Percentiles rank a stretch among this genome's conserved stretches.
Evolutionary conservation across 2,888 invertebrate genomes (phyloP).

Genomic region (Heliconius ethilla): DNA sequence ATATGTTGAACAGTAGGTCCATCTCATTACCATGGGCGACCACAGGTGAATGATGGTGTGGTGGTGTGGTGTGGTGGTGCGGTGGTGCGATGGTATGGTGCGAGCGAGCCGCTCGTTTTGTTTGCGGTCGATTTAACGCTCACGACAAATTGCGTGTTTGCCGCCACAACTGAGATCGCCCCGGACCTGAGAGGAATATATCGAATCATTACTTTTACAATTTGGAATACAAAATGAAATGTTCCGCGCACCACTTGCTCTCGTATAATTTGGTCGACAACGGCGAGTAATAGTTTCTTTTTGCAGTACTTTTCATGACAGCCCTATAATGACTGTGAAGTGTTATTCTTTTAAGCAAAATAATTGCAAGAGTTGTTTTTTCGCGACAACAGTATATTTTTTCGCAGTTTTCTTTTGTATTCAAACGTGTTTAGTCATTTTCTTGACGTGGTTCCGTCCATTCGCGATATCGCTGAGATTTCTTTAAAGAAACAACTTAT

Average conservation of each 20-base stretch:
- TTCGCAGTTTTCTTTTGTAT: slow-evolving; percentile 41
- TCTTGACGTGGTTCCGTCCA: slow-evolving; percentile 28
- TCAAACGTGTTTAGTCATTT: slow-evolving; percentile 38
- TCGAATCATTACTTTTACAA: slow-evolving; percentile 68
- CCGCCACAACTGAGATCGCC: slow-evolving; percentile 73
- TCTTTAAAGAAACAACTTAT: slow-evolving; percentile 9
- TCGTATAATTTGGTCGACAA: slow-evolving; percentile 48
- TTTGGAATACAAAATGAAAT: slow-evolving; percentile 60
- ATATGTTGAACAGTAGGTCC: slow-evolving; percentile 79
- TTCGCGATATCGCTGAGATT: slow-evolving; percentile 23
- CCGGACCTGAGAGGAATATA: slow-evolving; percentile 65
- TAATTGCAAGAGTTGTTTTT: slow-evolving; percentile 43
- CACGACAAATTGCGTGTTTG: slow-evolving; percentile 81
- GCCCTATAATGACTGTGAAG: slow-evolving; percentile 47
- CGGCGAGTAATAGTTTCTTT: slow-evolving; percentile 49
- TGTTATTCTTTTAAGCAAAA: slow-evolving; percentile 47
- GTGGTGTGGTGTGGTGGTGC: slow-evolving; percentile 65
- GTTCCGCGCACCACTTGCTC: slow-evolving; percentile 50
- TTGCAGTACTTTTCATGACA: slow-evolving; percentile 45
- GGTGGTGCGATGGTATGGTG: slow-evolving; percentile 65
- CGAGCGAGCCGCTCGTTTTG: slow-evolving; percentile 72
- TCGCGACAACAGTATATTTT: slow-evolving; percentile 38
- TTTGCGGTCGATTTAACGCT: slow-evolving; percentile 81
- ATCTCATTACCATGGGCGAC: slow-evolving; percentile 81
- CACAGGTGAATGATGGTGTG: slow-evolving; percentile 80